Conservation (phyloP, 2,797 vertebrate species). For the Coilia nasus region DNA sequence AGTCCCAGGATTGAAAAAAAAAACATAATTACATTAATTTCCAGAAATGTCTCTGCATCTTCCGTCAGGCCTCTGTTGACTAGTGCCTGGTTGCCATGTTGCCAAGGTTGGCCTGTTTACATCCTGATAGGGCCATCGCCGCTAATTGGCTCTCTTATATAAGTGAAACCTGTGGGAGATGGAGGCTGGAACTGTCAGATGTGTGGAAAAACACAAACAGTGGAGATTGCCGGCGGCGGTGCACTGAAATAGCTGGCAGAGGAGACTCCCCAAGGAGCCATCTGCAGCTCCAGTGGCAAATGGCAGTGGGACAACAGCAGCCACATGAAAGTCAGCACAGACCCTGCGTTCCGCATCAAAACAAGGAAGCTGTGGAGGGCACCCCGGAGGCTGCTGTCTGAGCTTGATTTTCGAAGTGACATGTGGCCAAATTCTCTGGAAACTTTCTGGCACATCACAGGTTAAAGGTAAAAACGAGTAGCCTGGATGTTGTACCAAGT, state of each 20-base stretch:
- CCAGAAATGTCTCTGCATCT: not conserved
- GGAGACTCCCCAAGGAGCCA: constrained; percentile 34
- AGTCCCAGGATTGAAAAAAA: constrained; percentile 54
- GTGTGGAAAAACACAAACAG: constrained; percentile 51
- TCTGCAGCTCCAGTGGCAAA: constrained; percentile 38
- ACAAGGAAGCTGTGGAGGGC: constrained; percentile 17
- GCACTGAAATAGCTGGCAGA: constrained; percentile 48
- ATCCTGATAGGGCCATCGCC: constrained; percentile 49
- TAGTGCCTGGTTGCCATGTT: constrained; percentile 30
- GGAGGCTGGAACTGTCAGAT: constrained; percentile 52
- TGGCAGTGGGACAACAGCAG: constrained; percentile 34
- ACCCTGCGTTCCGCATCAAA: constrained; percentile 29
- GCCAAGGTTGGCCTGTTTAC: constrained; percentile 39
- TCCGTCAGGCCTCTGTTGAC: constrained; percentile 34
- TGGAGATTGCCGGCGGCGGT: constrained; percentile 32
- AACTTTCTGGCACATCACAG: not conserved
- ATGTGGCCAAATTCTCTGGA: not conserved
- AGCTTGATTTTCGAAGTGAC: not conserved
- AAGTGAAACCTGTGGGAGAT: constrained; percentile 59
- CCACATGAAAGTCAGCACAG: constrained; percentile 40
- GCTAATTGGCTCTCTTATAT: constrained; percentile 60
- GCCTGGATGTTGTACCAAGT: no score
- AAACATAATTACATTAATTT: constrained; percentile 42
- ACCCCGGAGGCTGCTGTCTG: not conserved
- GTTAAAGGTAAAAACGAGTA: not conserved